Conservation (phyloP, 1,140 invertebrate species). For the Musca vetustissima region DNA sequence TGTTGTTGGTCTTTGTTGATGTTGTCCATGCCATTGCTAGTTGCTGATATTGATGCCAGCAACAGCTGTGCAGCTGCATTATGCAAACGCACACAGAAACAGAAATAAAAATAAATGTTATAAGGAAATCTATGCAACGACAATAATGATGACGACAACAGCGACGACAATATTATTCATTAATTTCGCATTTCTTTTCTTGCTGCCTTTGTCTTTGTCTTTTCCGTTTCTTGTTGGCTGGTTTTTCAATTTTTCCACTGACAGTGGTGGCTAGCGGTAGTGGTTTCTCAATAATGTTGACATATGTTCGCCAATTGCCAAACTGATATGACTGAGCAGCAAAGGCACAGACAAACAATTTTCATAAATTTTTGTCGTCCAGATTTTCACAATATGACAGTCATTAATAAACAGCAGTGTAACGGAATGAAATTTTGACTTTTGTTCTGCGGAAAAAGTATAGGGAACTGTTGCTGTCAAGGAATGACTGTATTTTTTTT, state of each 20-base stretch:
- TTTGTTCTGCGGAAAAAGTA: no score
- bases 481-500: no score
- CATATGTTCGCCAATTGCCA: conserved; percentile 15
- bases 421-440: no score
- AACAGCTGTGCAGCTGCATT: conserved; percentile 14
- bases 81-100: background rate
- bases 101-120: no score
- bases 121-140: no score
- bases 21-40: background rate
- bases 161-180: no score
- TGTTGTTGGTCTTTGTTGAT: conserved; percentile 4
- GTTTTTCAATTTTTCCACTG: conserved; percentile 4
- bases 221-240: background rate
- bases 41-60: background rate
- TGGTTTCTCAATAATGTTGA: conserved; percentile 19
- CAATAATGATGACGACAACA: no score
- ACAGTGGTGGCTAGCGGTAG: background rate
- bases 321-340: background rate
- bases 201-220: background rate
- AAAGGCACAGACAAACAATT: background rate
- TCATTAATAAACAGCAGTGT: no score
- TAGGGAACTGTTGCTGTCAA: no score
- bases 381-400: background rate
- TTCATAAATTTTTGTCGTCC: background rate
- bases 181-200: background rate